phyloP scores from a whole-genome alignment of 2,113 vertebrate species.

The Psilopsiagon aymara region DNA sequence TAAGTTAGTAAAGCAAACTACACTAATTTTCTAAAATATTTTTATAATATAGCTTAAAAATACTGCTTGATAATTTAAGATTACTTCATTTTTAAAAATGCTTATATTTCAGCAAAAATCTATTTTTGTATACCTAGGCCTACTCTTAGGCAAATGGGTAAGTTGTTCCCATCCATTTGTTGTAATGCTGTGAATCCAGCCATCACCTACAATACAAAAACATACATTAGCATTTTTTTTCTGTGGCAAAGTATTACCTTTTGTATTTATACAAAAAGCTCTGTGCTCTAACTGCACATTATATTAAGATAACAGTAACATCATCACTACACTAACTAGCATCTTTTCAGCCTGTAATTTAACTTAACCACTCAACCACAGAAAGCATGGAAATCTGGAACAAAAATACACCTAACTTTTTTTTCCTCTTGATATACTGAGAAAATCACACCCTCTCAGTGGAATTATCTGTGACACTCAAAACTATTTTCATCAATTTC shows the following conservation, averaged over 20 bases:
- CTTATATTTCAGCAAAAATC: not conserved
- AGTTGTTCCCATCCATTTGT: slow-evolving; percentile 88
- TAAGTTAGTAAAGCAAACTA: not conserved
- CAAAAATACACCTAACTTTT: not conserved
- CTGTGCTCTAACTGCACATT: not conserved
- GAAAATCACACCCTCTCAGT: not conserved
- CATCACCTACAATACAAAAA: slow-evolving; percentile 78
- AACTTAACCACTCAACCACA: not conserved
- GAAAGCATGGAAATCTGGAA: not conserved
- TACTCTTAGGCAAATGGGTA: slow-evolving; percentile 85
- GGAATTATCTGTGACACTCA: not conserved
- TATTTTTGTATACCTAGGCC: slow-evolving; percentile 82
- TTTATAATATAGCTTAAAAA: not conserved
- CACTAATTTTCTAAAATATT: not conserved
- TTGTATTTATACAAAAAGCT: not conserved
- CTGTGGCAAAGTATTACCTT: not conserved
- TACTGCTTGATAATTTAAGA: not conserved
- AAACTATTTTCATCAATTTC: not conserved
- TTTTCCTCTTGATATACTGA: not conserved
- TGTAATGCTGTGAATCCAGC: slow-evolving; percentile 85
- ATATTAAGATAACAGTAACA: not conserved
- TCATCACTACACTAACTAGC: not conserved
- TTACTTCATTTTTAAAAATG: not conserved
- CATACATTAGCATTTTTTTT: not conserved
- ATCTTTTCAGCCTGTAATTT: not conserved